A percentile compares a stretch with the other conserved stretches of the same genome.
phyloP scores from a whole-genome alignment of 2,888 invertebrate species.

The Plemyria rubiginata region DNA sequence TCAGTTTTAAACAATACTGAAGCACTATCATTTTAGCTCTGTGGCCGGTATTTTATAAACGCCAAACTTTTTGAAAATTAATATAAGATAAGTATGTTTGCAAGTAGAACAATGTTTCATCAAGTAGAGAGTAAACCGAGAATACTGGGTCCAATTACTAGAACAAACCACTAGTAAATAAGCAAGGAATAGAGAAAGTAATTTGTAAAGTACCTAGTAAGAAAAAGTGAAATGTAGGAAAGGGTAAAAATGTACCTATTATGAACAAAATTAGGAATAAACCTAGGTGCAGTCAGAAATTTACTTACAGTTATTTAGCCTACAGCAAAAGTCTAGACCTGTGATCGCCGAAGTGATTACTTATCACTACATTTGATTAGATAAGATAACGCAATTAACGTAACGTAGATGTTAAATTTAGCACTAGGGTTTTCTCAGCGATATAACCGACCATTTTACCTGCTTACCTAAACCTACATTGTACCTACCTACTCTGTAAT shows the following conservation, averaged over 20 bases:
- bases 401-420: slow-evolving; percentile 16
- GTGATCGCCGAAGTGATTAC: slow-evolving; percentile 15
- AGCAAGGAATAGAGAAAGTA: neutral
- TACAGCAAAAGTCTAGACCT: slow-evolving; percentile 21
- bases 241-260: no score
- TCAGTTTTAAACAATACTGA: neutral
- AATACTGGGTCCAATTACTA: neutral
- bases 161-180: neutral
- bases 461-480: no score
- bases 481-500: no score
- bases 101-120: slow-evolving; percentile 7
- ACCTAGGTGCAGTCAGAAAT: no score
- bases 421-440: slow-evolving; percentile 8
- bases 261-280: no score
- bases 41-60: slow-evolving; percentile 12
- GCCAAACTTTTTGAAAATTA: slow-evolving; percentile 12
- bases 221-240: neutral
- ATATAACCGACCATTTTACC: no score
- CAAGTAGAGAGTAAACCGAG: neutral
- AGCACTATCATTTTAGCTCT: neutral
- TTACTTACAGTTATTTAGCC: neutral
- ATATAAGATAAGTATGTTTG: slow-evolving; percentile 20
- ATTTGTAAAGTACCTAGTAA: neutral
- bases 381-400: slow-evolving; percentile 49
- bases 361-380: slow-evolving; percentile 54